Conservation (phyloP, 1,140 invertebrate genomes). For the Antheraea mylitta region DNA sequence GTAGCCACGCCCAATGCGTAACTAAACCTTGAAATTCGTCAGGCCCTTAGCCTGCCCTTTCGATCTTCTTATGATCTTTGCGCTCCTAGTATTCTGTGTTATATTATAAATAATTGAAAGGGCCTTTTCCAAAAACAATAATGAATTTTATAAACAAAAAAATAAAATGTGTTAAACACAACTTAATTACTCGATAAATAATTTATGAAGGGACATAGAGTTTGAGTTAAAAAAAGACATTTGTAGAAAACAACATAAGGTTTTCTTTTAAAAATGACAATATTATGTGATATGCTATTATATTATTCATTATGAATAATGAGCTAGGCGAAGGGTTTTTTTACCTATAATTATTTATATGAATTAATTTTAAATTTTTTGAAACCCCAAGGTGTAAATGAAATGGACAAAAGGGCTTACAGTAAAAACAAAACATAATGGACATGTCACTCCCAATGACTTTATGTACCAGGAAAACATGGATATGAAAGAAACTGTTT, state of each 20-base stretch:
- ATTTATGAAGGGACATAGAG: too few relatives aligned
- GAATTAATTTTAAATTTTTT: slow-evolving; percentile 36
- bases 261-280: too few relatives aligned
- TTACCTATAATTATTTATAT: too few relatives aligned
- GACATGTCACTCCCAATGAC: slow-evolving; percentile 78
- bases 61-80: slow-evolving; percentile 54
- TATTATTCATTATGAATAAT: too few relatives aligned
- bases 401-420: slow-evolving; percentile 37
- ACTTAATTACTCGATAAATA: too few relatives aligned
- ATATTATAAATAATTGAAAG: slow-evolving; percentile 79
- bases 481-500: slow-evolving; percentile 28
- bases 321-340: too few relatives aligned
- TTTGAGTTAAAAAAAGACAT: too few relatives aligned
- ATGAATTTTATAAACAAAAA: slow-evolving; percentile 28
- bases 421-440: slow-evolving; percentile 59
- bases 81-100: slow-evolving; percentile 67
- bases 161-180: background rate
- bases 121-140: slow-evolving; percentile 49
- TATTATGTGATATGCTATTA: too few relatives aligned
- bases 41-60: slow-evolving; percentile 65
- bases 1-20: slow-evolving; percentile 71
- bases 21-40: slow-evolving; percentile 63
- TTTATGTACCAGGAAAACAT: slow-evolving; percentile 68
- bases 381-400: slow-evolving; percentile 52
- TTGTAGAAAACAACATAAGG: too few relatives aligned